Conservation (phyloP, 1,140 invertebrate genomes). For the Colletes latitarsis region DNA sequence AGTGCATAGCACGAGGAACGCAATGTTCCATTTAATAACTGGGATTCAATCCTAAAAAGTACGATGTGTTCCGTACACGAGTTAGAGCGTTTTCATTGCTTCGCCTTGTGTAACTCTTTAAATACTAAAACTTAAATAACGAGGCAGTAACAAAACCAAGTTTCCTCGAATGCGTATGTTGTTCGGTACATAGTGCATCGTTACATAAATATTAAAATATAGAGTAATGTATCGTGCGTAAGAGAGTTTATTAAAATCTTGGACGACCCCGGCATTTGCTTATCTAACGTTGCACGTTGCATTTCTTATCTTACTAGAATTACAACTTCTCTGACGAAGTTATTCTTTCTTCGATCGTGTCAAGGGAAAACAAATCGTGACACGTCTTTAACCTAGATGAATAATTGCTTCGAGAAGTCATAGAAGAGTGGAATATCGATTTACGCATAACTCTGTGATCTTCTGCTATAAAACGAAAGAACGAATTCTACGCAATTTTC, state of each 20-base stretch:
- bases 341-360: neutral
- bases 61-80: neutral
- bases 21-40: neutral
- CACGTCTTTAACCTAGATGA: neutral
- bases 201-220: conserved; percentile 27
- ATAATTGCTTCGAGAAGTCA: neutral
- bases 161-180: neutral
- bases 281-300: neutral
- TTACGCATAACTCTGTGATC: neutral
- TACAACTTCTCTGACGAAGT: neutral
- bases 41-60: neutral
- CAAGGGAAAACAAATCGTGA: neutral
- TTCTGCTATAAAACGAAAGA: neutral
- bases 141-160: neutral
- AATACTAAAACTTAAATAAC: neutral
- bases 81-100: neutral
- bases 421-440: neutral
- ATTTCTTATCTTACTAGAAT: neutral
- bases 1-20: neutral
- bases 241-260: neutral
- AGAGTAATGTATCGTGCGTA: neutral
- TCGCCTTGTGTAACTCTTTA: neutral
- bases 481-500: too few species aligned
- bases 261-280: neutral
- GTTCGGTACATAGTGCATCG: neutral